Conservation (phyloP, 1,140 invertebrate genomes). For the Dendroctonus ponderosae region DNA sequence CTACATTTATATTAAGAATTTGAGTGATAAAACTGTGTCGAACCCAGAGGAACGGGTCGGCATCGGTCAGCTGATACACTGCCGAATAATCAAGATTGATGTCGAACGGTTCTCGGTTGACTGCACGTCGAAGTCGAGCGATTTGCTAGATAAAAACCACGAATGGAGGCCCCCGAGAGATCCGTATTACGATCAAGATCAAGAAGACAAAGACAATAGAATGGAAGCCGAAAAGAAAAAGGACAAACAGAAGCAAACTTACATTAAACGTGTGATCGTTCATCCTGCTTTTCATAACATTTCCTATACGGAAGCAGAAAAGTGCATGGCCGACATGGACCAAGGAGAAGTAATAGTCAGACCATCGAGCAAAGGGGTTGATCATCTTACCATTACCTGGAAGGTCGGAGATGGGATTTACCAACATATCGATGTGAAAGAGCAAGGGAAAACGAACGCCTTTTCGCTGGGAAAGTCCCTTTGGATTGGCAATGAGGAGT, state of each 20-base stretch:
- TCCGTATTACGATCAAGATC: slow-evolving; percentile 87
- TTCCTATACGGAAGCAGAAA: slow-evolving; percentile 88
- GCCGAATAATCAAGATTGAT: slow-evolving; percentile 93
- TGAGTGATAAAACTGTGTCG: slow-evolving; percentile 91
- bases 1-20: slow-evolving; percentile 92
- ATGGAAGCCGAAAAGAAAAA: slow-evolving; percentile 81
- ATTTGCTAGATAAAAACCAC: slow-evolving; percentile 86
- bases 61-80: slow-evolving; percentile 85
- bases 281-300: slow-evolving; percentile 98
- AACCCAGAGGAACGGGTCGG: slow-evolving; percentile 91
- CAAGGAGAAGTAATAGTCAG: slow-evolving; percentile 95
- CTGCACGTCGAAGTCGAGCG: slow-evolving; percentile 90
- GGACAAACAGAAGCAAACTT: slow-evolving; percentile 74
- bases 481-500: slow-evolving; percentile 86
- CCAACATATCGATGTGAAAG: slow-evolving; percentile 93
- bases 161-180: slow-evolving; percentile 89
- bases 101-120: slow-evolving; percentile 93
- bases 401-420: slow-evolving; percentile 93
- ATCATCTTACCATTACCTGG: slow-evolving; percentile 98
- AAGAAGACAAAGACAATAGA: slow-evolving; percentile 76
- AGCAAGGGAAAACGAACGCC: slow-evolving; percentile 95
- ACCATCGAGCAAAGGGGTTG: slow-evolving; percentile 87
- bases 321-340: slow-evolving; percentile 86
- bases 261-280: slow-evolving; percentile 94
- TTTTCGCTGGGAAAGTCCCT: slow-evolving; percentile 91